phyloP scores from a whole-genome alignment of 2,113 vertebrate genomes.

The Anthoscopus minutus region DNA sequence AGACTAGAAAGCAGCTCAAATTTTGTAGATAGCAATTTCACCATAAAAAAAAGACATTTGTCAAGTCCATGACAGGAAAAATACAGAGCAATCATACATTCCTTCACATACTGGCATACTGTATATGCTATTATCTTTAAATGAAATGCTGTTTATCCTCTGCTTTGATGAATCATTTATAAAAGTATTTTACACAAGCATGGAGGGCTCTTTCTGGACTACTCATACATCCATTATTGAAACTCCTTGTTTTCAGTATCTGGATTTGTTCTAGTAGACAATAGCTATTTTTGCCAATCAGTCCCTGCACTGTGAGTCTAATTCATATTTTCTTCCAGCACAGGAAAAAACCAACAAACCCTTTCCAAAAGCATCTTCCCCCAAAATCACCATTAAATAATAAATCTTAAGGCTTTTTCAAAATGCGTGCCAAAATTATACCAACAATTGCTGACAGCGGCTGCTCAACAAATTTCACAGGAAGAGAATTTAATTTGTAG shows the following conservation, averaged over 20 bases:
- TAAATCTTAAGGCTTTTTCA: background rate
- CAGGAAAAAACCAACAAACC: background rate
- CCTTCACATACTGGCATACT: background rate
- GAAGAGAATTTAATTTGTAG: background rate
- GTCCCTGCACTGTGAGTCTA: background rate
- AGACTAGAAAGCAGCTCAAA: background rate
- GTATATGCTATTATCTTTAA: background rate
- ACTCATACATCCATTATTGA: background rate
- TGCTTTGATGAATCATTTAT: background rate
- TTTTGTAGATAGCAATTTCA: background rate
- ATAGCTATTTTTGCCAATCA: background rate
- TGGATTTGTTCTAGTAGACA: background rate
- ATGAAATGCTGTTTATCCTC: background rate
- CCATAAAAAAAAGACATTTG: background rate
- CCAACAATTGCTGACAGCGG: background rate
- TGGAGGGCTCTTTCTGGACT: background rate
- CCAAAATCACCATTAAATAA: background rate
- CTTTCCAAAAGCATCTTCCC: background rate
- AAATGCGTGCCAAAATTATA: background rate
- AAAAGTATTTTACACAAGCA: background rate
- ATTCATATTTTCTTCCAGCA: background rate
- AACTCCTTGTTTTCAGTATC: background rate
- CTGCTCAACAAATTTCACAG: background rate
- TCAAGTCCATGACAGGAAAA: background rate
- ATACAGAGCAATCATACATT: background rate